Evolutionary conservation across 2,113 vertebrate species (phyloP), one percentile per base, ranked within the genome.

Genomic region (Nothoprocta perdicaria): DNA sequence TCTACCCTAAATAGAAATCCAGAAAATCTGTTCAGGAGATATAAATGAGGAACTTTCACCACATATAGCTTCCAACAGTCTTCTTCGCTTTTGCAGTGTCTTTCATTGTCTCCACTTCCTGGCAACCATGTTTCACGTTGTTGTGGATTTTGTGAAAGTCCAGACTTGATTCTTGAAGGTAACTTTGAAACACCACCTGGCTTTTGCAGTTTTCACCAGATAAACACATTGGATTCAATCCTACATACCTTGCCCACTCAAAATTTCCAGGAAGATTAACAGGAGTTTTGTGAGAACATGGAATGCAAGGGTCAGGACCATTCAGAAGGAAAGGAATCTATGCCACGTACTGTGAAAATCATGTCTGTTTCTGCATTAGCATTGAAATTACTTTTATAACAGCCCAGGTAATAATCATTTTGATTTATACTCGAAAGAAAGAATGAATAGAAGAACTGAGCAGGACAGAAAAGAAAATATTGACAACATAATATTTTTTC

Each of bases 281-380:
- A 93, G 66, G 57, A 80, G 27, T 90, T 93, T 90, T 92, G 77
- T 80, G 75, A 94, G 84, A 90, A 80, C 55, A 35, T 80, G 84
- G 91, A 95, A 95, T 92, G 90, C 29, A 80, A 48, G 84, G 74
- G 75, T 94, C 92, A 90, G 63, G 61, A 72, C 46, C 55, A 92
- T 94, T 95, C 57, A 92, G 75, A 83, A 88, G 58, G 71, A 94
- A 90, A 95, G 79, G 92, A 94, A 95, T 95, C 81, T 24, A 33
- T 60, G 69, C 18, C 79, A 72, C 26, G 50, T 77, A 74, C 41
- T 84, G 31, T 60, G 68, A 41, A 90, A 92, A 89, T 92, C 78
- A 88, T 7, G 3, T 76, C 74, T 92, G 48, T 88, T 60, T 66
- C 81, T 89, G 43, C 60, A 33, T 75, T 72, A 92, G 41, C 60